A percentile compares a stretch with the other conserved stretches of the same genome.
These are phyloP conservation scores for Suncus etruscus DNA, from an alignment of 2,113 vertebrate species.

Conservation along the genomic window DNA sequence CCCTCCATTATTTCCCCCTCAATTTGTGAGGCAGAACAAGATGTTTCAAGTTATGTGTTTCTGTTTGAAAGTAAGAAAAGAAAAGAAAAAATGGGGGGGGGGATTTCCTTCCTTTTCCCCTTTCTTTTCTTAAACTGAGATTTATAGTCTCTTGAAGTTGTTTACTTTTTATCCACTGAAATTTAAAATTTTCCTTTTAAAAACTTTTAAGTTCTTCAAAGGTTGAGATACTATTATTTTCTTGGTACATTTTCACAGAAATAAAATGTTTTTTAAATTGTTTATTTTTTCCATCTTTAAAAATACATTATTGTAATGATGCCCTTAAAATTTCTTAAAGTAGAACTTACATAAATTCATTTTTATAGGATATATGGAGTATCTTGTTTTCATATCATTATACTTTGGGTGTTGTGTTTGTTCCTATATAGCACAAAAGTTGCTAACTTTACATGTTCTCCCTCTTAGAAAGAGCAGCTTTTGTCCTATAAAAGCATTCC, in stretches of 20 bases:
- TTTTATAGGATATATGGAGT: constrained; percentile 24
- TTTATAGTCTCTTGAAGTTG: background rate
- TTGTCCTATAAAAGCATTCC: constrained; percentile 33
- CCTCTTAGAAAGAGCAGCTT: constrained; percentile 65
- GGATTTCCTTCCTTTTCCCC: no score
- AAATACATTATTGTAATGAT: constrained; percentile 64
- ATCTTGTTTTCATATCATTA: constrained; percentile 46
- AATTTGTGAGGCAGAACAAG: no score
- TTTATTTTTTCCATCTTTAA: constrained; percentile 46
- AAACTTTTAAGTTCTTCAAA: constrained; percentile 27
- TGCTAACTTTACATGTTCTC: constrained; percentile 32
- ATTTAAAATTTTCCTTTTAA: constrained; percentile 32
- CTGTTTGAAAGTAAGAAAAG: no score
- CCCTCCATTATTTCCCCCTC: no score
- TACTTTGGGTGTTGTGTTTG: constrained; percentile 41
- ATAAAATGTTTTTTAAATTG: background rate
- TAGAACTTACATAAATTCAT: constrained; percentile 21
- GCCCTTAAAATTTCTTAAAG: constrained; percentile 63
- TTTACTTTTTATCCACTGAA: background rate
- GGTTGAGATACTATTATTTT: constrained; percentile 39
- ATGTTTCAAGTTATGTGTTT: no score
- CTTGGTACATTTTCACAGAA: constrained; percentile 13
- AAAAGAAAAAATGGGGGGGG: no score
- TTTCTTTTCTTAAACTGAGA: no score
- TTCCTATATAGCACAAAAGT: constrained; percentile 43